A percentile compares a stretch with the other conserved stretches of the same genome.
These are phyloP conservation scores for Vultur gryphus DNA, from an alignment of 2,797 vertebrate species.

Conservation along the genomic window DNA sequence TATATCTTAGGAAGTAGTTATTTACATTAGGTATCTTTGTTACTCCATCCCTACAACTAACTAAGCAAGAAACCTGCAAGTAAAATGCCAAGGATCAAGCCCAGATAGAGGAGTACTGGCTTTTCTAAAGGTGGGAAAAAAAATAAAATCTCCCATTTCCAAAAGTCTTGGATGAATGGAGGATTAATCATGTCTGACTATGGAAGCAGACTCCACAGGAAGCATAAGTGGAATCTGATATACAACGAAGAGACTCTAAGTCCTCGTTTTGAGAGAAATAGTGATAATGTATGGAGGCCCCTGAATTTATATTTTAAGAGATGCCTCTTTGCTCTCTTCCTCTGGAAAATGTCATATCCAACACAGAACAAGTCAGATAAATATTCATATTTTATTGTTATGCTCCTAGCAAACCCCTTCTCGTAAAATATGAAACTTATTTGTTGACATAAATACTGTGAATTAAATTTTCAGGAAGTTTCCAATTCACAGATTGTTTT, in stretches of 20 bases:
- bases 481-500: neutral
- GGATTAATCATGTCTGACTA: neutral
- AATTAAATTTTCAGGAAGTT: neutral
- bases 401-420: neutral
- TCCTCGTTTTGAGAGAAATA: neutral
- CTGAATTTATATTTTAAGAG: neutral
- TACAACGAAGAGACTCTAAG: neutral
- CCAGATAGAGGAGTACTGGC: neutral
- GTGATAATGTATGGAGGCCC: rapidly evolving
- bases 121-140: neutral
- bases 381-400: neutral
- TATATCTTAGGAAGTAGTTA: neutral
- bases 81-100: neutral
- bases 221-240: neutral
- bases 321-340: neutral
- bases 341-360: neutral
- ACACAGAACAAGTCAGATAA: neutral
- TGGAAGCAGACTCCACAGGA: neutral
- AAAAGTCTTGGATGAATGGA: neutral
- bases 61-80: neutral
- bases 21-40: rapidly evolving
- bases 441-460: neutral
- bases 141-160: neutral
- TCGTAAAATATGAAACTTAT: neutral
- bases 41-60: neutral